phyloP scores from a whole-genome alignment of 2,888 invertebrate species.

The Furcula furcula region DNA sequence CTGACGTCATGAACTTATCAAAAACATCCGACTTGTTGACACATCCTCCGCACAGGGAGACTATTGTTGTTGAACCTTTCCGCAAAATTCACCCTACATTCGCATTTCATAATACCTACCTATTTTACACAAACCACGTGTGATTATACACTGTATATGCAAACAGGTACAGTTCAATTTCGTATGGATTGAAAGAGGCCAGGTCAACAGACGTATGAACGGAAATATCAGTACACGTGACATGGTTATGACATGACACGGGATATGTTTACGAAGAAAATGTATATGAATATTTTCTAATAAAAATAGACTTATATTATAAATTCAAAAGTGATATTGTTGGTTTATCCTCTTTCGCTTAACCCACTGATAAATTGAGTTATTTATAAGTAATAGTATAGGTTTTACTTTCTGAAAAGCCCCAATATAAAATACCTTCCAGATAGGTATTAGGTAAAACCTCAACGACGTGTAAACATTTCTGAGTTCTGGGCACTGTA shows the following conservation, averaged over 20 bases:
- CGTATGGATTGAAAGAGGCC: slow-evolving; percentile 7
- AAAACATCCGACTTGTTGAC: slow-evolving; percentile 29
- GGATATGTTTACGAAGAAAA: background rate
- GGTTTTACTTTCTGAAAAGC: too few relatives aligned
- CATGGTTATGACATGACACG: slow-evolving; percentile 23
- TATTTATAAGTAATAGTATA: too few relatives aligned
- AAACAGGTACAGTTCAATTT: slow-evolving; percentile 19
- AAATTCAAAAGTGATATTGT: too few relatives aligned
- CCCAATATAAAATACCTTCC: too few relatives aligned
- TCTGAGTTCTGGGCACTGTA: too few relatives aligned
- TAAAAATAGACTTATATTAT: too few relatives aligned
- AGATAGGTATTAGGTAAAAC: too few relatives aligned
- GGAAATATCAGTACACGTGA: slow-evolving; percentile 31
- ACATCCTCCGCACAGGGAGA: slow-evolving; percentile 30
- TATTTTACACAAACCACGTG: slow-evolving; percentile 6
- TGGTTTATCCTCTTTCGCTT: too few relatives aligned
- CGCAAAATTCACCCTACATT: slow-evolving; percentile 32
- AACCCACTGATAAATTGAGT: too few relatives aligned
- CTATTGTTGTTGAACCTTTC: slow-evolving; percentile 34
- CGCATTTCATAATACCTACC: slow-evolving; percentile 22
- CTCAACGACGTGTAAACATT: too few relatives aligned
- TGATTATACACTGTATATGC: slow-evolving; percentile 11
- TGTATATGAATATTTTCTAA: background rate
- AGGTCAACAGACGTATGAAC: slow-evolving; percentile 22
- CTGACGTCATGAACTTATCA: slow-evolving; percentile 24